These are phyloP conservation scores for Drosophila bipectinata DNA, from an alignment of 1,140 invertebrate species.

Conservation along the genomic window DNA sequence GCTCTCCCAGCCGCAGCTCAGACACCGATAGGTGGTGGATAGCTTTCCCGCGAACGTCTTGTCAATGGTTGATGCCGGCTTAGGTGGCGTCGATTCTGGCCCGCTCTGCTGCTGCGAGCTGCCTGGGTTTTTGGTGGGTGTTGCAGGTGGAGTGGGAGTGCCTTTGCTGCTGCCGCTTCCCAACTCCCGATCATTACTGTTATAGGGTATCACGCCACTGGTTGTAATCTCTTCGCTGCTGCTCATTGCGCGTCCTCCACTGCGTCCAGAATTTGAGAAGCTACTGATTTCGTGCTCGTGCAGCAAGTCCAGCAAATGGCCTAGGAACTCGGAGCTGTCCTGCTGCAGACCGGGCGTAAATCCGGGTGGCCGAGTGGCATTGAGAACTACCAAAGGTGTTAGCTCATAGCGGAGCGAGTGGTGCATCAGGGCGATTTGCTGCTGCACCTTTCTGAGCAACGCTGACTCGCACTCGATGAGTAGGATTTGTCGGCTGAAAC, in stretches of 20 bases:
- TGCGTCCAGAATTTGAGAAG: background rate
- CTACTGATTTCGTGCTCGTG: slow-evolving; percentile 88
- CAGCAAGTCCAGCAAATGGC: slow-evolving; percentile 89
- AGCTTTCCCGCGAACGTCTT: slow-evolving; percentile 90
- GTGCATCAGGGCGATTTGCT: slow-evolving; percentile 90
- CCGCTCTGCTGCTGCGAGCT: slow-evolving; percentile 14
- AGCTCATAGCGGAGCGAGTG: slow-evolving; percentile 87
- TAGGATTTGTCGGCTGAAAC: slow-evolving; percentile 86
- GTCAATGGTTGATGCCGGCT: slow-evolving; percentile 85
- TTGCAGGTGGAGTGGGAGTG: slow-evolving; percentile 15
- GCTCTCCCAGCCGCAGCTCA: slow-evolving; percentile 88
- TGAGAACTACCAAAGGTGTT: slow-evolving; percentile 89
- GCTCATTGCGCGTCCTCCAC: slow-evolving; percentile 10
- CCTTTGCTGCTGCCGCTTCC: slow-evolving; percentile 11
- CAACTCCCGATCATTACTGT: slow-evolving; percentile 60
- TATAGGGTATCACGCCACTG: slow-evolving; percentile 70
- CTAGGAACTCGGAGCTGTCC: slow-evolving; percentile 94
- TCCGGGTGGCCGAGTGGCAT: slow-evolving; percentile 88
- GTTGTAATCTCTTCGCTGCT: slow-evolving; percentile 43
- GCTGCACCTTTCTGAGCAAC: slow-evolving; percentile 89
- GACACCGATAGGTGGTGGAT: slow-evolving; percentile 89
- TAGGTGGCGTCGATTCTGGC: slow-evolving; percentile 22
- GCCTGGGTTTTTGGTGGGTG: slow-evolving; percentile 43
- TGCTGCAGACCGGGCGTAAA: slow-evolving; percentile 92
- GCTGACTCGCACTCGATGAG: slow-evolving; percentile 84